Evolutionary conservation across 2,113 vertebrate genomes (phyloP), one percentile per base, ranked within the genome.

Genomic region (Channa argus): DNA sequence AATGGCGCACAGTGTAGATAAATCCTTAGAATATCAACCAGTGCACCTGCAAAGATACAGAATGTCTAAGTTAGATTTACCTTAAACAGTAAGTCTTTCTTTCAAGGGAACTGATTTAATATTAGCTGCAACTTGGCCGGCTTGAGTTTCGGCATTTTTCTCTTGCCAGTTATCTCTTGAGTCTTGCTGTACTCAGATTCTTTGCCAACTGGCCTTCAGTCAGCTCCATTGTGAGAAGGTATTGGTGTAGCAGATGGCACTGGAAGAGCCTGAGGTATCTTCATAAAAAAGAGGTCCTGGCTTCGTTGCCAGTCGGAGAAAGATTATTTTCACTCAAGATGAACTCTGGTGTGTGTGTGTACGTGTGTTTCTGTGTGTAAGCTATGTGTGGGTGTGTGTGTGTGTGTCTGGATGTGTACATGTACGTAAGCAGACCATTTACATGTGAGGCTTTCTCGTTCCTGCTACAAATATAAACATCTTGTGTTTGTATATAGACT

Each of bases 141-240:
- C 77, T 78, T 15, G 14, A 50, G 64, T 79, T 63, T 88, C 69
- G 76, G 54, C 14, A 15, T 86, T 71, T 74, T 79, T 84, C 55
- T 71, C 69, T 79, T 83, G 84, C 85, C 87, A 90, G 82, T 85
- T 76, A 87, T 87, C 88, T 89, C 85, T 70, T 2, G 61, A 88
- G 86, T 83, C 63, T 82, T 8, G 14, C 69, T 78, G 70, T 54
- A 80, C 83, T 90, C 86, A 81, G 84, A 91, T 84, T 87, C 3
- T 43, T 37, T 93, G 92, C 92, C 92, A 93, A 90, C 81, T 89
- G 90, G 88, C 92, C 77, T 79, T 72, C 45, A 79, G 87, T 89
- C 83, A 89, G 80, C 80, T 72, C 56, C 61, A 68, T 80, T 87
- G 79, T 86, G 83, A 85, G 88, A 73, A 91, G 89, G 86, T 91